These are phyloP conservation scores for Threskiornis aethiopicus DNA, from an alignment of 2,797 vertebrate species.

Conservation along the genomic window DNA sequence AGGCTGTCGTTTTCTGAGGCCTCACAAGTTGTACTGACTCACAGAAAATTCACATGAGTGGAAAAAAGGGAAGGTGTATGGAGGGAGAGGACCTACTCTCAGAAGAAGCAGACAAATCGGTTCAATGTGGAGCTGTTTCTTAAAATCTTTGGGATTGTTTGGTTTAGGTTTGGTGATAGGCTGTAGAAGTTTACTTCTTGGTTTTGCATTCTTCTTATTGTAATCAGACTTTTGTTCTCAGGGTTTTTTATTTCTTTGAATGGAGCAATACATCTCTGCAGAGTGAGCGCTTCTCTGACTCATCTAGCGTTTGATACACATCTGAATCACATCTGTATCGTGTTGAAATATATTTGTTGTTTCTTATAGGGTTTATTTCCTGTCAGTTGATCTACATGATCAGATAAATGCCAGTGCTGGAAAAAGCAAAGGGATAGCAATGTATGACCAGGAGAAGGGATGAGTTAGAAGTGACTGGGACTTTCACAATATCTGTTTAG, in stretches of 20 bases:
- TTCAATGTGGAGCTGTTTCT: neutral
- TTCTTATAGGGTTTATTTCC: neutral
- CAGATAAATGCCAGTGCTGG: neutral
- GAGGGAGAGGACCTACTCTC: neutral
- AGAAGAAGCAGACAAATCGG: neutral
- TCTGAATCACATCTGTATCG: neutral
- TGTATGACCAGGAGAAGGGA: neutral
- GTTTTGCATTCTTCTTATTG: neutral
- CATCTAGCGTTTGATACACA: neutral
- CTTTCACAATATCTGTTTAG: neutral
- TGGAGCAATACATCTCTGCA: neutral
- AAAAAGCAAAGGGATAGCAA: neutral
- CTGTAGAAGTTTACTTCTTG: neutral
- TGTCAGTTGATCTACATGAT: neutral
- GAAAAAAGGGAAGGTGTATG: rapidly evolving
- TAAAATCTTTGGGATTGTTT: neutral
- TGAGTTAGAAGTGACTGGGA: neutral
- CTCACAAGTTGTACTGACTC: neutral
- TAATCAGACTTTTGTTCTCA: neutral
- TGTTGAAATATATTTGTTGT: neutral
- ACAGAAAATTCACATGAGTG: neutral
- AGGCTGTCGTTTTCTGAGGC: neutral
- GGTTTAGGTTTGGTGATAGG: neutral
- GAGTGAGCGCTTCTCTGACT: neutral
- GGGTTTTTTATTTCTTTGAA: neutral